Base-by-base conservation (phyloP, 2,113 vertebrate genomes). In the Gila orcuttii region DNA sequence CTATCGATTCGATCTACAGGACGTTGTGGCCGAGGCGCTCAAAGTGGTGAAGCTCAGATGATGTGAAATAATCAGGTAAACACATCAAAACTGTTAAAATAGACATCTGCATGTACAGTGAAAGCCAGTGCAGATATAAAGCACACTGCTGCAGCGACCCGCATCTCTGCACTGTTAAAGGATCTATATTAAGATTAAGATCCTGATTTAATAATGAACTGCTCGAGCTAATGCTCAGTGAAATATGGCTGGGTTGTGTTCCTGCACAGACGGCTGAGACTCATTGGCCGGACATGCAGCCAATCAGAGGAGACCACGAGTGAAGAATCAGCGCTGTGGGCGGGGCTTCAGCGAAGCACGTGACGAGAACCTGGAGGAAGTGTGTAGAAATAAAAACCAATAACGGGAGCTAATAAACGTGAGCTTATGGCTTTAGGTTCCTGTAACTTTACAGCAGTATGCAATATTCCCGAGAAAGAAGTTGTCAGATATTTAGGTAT, bases 241-340 rank as follows among this genome's bases (percentile, higher is more conserved):
- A 74, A 79, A 71, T 86, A 71, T 83, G 45, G 64, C 66, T 52
- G 88, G 78, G 74, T 90, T 91, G 93, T 87, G 94, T 92, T 92
- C 93, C 93, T 94, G 96, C 95, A 96, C 94, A 95, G 93, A 94
- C 94, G 94, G 94, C 93, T 88, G 87, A 59, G 1, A 39, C 84
- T 91, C 87, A 95, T 95, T 95, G 94, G 94, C 76, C 91, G 50
- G 85, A 23, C 45, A 15, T 3, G 79, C 59, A 47, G 79, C 94
- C 94, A 94, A 95, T 95, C 87, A 89, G 76, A 92, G 31, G 83
- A 91, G 90, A 94, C 93, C 93, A 95, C 94, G 92, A 93, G 92
- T 92, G 91, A 71, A 31, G 64, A 62, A 78, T 66, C 62, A 33
- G 50, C 25, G 31, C 62, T 17, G 75, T 8, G 75, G 84, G 52